These are phyloP conservation scores for Corapipo altera DNA, from an alignment of 2,113 vertebrate species.

Conservation along the genomic window DNA sequence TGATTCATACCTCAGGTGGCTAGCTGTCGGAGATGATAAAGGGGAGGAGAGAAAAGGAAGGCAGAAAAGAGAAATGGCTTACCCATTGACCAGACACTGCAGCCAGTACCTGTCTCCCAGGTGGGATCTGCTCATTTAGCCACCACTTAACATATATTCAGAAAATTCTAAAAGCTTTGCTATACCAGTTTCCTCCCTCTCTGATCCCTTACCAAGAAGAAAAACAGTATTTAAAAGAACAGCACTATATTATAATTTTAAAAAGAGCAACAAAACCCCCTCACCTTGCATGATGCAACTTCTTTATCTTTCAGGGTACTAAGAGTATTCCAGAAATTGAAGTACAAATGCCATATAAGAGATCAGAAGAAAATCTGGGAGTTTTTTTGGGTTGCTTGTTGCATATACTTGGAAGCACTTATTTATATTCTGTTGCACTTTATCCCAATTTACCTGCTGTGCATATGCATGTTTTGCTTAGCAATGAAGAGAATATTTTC, in stretches of 20 bases:
- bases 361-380: background rate
- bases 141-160: background rate
- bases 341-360: background rate
- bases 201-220: background rate
- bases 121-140: background rate
- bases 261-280: background rate
- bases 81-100: background rate
- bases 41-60: background rate
- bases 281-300: background rate
- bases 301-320: background rate
- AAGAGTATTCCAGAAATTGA: background rate
- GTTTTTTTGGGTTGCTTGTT: background rate
- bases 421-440: background rate
- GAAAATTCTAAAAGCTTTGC: background rate
- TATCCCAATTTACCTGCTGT: background rate
- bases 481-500: background rate
- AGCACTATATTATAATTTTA: background rate
- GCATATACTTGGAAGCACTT: background rate
- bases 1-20: conserved; percentile 26
- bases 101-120: background rate
- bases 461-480: background rate
- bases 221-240: background rate
- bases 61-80: background rate
- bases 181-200: background rate
- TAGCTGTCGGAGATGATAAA: background rate